These are phyloP conservation scores for Atta cephalotes DNA, from an alignment of 1,140 invertebrate genomes.

Conservation along the genomic window DNA sequence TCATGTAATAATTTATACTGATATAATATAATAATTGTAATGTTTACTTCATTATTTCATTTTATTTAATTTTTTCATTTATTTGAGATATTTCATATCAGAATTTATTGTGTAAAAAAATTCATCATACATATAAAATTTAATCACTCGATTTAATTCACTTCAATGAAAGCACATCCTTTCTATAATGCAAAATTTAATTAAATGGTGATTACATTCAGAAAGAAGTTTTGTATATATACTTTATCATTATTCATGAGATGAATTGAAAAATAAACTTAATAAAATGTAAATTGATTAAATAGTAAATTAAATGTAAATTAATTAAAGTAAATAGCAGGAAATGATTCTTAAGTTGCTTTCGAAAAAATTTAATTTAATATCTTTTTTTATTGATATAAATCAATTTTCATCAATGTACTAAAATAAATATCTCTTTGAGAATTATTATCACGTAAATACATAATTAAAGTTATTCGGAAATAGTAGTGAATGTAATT, in stretches of 20 bases:
- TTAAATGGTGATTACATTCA: neutral
- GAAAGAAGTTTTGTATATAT: neutral
- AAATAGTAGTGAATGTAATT: neutral
- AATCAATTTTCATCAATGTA: neutral
- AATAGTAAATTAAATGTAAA: constrained; percentile 7
- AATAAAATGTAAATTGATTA: neutral
- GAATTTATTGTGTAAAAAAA: neutral
- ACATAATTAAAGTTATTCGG: neutral
- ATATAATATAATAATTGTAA: constrained; percentile 8
- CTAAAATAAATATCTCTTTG: neutral
- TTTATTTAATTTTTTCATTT: constrained; percentile 14
- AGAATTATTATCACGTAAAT: neutral
- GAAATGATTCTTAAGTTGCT: neutral
- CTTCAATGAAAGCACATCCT: neutral
- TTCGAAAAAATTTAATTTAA: neutral
- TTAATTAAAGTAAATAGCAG: neutral
- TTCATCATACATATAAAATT: neutral
- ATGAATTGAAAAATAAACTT: neutral
- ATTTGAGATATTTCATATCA: constrained; percentile 1
- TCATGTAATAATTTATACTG: neutral
- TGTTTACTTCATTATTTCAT: neutral
- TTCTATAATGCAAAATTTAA: constrained; percentile 14
- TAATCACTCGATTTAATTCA: constrained; percentile 31
- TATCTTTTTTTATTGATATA: neutral
- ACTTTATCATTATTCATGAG: neutral